A percentile compares a stretch with the other conserved stretches of the same genome.
phyloP scores from a whole-genome alignment of 2,888 invertebrate genomes.

The Mythimna vitellina region DNA sequence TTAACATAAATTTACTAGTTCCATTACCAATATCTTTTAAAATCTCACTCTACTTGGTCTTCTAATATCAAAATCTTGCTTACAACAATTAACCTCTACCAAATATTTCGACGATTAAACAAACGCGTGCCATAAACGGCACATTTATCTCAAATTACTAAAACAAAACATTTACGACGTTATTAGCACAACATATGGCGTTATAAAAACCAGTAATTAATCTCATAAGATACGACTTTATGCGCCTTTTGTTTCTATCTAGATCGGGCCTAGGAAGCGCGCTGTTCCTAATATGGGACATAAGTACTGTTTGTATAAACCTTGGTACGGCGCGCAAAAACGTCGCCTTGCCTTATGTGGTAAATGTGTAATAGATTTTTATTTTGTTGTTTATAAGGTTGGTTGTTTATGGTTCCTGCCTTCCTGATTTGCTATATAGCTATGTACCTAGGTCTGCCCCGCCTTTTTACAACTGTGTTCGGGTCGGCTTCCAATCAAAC shows the following conservation, averaged over 20 bases:
- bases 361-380: constrained; percentile 62
- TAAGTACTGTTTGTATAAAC: constrained; percentile 54
- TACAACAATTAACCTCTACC: background rate
- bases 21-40: background rate
- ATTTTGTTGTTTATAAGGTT: constrained; percentile 55
- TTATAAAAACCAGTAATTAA: constrained; percentile 65
- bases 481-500: too few relatives aligned
- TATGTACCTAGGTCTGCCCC: too few relatives aligned
- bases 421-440: constrained; percentile 20
- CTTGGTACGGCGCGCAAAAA: constrained; percentile 50
- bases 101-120: background rate
- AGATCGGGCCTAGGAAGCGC: constrained; percentile 62
- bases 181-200: constrained; percentile 61
- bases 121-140: constrained; percentile 9
- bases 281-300: constrained; percentile 47
- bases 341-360: constrained; percentile 55
- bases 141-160: constrained; percentile 24
- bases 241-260: constrained; percentile 64
- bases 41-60: background rate
- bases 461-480: too few relatives aligned
- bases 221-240: constrained; percentile 55
- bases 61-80: background rate
- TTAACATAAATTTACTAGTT: too few relatives aligned
- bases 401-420: constrained; percentile 32
- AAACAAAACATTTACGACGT: constrained; percentile 41